Conservation (phyloP, 53 echinoderm and acorn worm genomes). For the Mesocentrotus franciscanus region DNA sequence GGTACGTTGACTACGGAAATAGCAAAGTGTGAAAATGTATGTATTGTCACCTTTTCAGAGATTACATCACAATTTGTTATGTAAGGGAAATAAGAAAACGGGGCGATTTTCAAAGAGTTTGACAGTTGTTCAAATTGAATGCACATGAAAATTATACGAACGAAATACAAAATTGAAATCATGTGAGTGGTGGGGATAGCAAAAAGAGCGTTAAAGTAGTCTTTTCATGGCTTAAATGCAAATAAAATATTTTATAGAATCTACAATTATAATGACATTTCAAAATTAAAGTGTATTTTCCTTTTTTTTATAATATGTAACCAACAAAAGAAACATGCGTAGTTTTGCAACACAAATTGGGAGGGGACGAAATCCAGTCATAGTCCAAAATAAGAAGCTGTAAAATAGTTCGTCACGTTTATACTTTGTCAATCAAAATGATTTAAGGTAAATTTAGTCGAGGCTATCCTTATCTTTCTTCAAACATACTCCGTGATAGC, state of each 20-base stretch:
- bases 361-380: not conserved
- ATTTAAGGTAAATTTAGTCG: constrained; percentile 3
- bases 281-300: not conserved
- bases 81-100: not conserved
- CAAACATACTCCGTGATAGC: not conserved
- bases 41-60: too few relatives aligned
- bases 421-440: constrained; percentile 11
- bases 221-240: not conserved
- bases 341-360: not conserved
- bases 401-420: constrained; percentile 1
- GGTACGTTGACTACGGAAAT: too few relatives aligned
- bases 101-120: not conserved
- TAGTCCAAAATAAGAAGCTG: not conserved
- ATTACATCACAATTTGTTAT: not conserved
- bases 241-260: not conserved
- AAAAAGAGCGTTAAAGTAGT: not conserved
- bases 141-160: not conserved
- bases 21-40: too few relatives aligned
- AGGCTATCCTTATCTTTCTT: not conserved
- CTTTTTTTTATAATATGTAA: not conserved
- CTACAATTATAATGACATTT: not conserved
- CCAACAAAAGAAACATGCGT: too few relatives aligned
- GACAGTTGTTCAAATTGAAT: not conserved
- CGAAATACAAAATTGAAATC: not conserved
- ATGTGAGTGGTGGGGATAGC: not conserved